A percentile compares a stretch with the other conserved stretches of the same genome.
Evolutionary conservation across 2,888 invertebrate species (phyloP).

Genomic region (Urechis unicinctus): DNA sequence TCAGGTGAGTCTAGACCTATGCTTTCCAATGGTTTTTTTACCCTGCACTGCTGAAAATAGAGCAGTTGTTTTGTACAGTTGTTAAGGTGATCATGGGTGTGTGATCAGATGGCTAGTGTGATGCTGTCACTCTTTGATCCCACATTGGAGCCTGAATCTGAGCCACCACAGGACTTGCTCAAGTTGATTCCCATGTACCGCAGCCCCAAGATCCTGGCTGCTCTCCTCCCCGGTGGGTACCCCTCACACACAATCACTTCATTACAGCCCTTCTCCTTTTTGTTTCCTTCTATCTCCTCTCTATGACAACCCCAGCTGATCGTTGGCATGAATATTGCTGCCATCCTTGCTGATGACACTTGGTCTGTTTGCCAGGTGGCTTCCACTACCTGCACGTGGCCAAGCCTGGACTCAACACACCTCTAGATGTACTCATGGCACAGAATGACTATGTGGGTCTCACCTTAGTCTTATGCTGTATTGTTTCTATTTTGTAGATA

Average conservation of each 20-base stretch:
- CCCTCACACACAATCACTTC: too few species aligned
- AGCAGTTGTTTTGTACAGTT: neutral
- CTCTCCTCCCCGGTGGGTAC: conserved; percentile 40
- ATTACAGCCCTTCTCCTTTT: neutral
- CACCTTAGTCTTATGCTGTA: too few species aligned
- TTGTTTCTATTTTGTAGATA: too few species aligned
- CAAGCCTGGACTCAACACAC: conserved; percentile 39
- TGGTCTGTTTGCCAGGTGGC: conserved; percentile 29
- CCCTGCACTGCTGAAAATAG: neutral
- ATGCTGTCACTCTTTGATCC: conserved; percentile 49
- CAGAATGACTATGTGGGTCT: conserved; percentile 39
- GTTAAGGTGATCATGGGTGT: neutral
- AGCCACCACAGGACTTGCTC: conserved; percentile 38
- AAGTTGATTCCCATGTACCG: conserved; percentile 49
- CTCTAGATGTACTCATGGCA: conserved; percentile 33
- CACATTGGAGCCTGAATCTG: conserved; percentile 33
- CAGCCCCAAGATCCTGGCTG: conserved; percentile 43
- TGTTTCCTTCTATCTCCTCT: neutral
- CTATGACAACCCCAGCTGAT: neutral
- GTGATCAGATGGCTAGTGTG: conserved; percentile 38
- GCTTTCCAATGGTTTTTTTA: neutral
- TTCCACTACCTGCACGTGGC: conserved; percentile 44
- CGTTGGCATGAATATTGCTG: neutral
- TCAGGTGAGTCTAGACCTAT: conserved; percentile 19
- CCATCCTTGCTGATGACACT: neutral